Base-by-base conservation (phyloP, 1,140 invertebrate species). In the Platyura marginata region DNA sequence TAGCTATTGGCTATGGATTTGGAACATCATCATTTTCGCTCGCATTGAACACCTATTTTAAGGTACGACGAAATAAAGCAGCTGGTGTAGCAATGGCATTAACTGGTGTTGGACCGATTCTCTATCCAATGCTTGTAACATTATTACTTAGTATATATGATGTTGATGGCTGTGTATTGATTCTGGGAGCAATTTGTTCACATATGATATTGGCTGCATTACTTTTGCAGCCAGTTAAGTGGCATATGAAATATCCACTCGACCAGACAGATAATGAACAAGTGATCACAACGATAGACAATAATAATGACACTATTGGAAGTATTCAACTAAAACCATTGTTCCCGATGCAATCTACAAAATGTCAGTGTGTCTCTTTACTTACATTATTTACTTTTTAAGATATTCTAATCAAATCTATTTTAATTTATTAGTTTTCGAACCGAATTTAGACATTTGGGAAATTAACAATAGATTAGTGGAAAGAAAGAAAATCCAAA, bases 221-320 rank as follows among this genome's bases (percentile, higher is more conserved):
- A 41, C 53, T 75, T 38, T 53, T 74, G 8, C 69, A 72, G 51
- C 72, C 72, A 21, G 64, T 68, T 9, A 68, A 67, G 49, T 70
- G 63, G 67, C 75, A 78, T 52, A n/a, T n/a, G n/a, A n/a, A n/a
- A n/a, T n/a, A n/a, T n/a, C 56, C 67, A 50, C 69, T 62, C n/a
- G n/a, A n/a, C n/a, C n/a, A n/a, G n/a, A n/a, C n/a, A n/a, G n/a
- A n/a, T n/a, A n/a, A n/a, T n/a, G n/a, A n/a, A n/a, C n/a, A n/a
- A n/a, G n/a, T n/a, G n/a, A n/a, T n/a, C n/a, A n/a, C n/a, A n/a
- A n/a, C n/a, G n/a, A n/a, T n/a, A n/a, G n/a, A n/a, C n/a, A n/a
- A n/a, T n/a, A n/a, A n/a, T n/a, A n/a, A n/a, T n/a, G n/a, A n/a
- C n/a, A n/a, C n/a, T n/a, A n/a, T n/a, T n/a, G n/a, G n/a, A n/a